phyloP scores from a whole-genome alignment of 2,113 vertebrate species.

The Phodopus roborovskii region DNA sequence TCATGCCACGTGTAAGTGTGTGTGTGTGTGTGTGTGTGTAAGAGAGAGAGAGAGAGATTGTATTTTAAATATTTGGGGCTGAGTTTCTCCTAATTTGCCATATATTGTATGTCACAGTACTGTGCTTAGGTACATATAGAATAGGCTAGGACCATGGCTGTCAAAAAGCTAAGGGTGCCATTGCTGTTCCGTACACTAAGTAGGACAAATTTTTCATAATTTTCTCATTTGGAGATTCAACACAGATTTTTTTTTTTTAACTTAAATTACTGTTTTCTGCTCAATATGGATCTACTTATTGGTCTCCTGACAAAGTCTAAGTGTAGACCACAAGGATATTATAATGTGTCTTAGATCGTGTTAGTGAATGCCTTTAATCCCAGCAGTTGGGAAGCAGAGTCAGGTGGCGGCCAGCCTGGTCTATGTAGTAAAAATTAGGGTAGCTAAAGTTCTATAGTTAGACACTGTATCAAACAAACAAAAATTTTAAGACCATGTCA shows the following conservation, averaged over 20 bases:
- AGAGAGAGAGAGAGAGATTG: too few species aligned
- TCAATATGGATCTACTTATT: background rate
- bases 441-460: background rate
- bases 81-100: background rate
- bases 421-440: background rate
- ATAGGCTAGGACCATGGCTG: rapidly evolving
- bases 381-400: background rate
- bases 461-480: background rate
- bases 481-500: background rate
- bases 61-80: background rate
- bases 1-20: background rate
- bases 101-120: background rate
- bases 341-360: background rate
- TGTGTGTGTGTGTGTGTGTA: too few species aligned
- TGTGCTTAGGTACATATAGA: background rate
- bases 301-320: background rate
- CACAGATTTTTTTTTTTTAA: background rate
- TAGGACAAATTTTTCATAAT: background rate
- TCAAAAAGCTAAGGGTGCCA: background rate
- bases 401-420: background rate
- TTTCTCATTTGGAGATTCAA: conserved; percentile 12
- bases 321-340: background rate
- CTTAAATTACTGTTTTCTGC: background rate
- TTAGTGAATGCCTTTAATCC: background rate
- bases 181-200: background rate